These are phyloP conservation scores for Exephanes ischioxanthus DNA, from an alignment of 2,888 invertebrate species.

Conservation along the genomic window DNA sequence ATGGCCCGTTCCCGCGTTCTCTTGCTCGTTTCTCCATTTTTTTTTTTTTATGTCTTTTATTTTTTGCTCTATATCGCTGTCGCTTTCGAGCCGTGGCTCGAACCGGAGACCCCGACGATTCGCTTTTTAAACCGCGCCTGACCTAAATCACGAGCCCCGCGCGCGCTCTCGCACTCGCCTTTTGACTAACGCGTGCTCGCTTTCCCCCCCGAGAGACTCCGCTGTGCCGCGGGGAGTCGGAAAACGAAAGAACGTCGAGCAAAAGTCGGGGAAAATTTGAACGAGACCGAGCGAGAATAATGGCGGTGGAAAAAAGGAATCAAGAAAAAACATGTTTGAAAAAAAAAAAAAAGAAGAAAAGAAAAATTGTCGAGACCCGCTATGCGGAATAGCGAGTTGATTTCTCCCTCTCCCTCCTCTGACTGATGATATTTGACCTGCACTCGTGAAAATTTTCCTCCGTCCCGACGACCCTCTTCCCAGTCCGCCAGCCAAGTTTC, in stretches of 20 bases:
- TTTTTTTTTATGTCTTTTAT: neutral
- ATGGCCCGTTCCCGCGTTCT: constrained; percentile 45
- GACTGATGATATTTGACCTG: constrained; percentile 51
- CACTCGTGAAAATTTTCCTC: constrained; percentile 33
- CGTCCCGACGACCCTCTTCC: neutral
- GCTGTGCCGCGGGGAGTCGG: neutral
- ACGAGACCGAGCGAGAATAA: constrained; percentile 48
- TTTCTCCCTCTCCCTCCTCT: constrained; percentile 13
- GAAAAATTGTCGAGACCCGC: constrained; percentile 13
- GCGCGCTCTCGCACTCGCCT: constrained; percentile 19
- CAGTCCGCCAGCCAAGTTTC: neutral
- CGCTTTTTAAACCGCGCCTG: constrained; percentile 63
- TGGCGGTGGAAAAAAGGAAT: constrained; percentile 35
- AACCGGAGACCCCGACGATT: constrained; percentile 60
- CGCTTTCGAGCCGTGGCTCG: constrained; percentile 36
- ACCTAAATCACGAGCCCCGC: constrained; percentile 59
- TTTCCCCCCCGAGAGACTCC: constrained; percentile 25
- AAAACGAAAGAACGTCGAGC: constrained; percentile 14
- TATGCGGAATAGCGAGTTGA: constrained; percentile 26
- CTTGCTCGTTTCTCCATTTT: neutral
- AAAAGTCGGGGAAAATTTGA: constrained; percentile 43
- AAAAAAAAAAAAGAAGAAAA: no score
- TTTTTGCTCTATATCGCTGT: constrained; percentile 51
- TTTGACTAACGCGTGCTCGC: constrained; percentile 61
- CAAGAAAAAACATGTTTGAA: neutral